Percentiles rank a stretch among this genome's conserved stretches.
These are phyloP conservation scores for Neogale vison DNA, from an alignment of 2,113 vertebrate species.

Conservation along the genomic window DNA sequence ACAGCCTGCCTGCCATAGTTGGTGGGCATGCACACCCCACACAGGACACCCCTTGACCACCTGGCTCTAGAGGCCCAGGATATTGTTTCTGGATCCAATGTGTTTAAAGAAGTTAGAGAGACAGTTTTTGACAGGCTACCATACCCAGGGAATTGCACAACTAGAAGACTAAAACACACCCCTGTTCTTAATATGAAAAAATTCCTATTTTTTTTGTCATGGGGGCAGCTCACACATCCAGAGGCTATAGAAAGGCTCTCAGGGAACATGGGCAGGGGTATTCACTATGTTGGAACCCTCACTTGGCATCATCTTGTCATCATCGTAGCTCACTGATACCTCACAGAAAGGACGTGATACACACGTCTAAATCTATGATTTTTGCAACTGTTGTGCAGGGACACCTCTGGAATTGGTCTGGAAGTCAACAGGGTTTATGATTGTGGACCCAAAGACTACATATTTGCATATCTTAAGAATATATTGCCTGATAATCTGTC, in stretches of 20 bases:
- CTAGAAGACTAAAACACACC: not conserved
- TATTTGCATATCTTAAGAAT: not conserved
- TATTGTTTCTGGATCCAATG: not conserved
- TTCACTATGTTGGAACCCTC: not conserved
- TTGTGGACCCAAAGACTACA: not conserved
- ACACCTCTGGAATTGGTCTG: not conserved
- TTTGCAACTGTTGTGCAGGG: not conserved
- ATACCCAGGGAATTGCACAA: not conserved
- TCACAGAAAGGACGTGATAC: not conserved
- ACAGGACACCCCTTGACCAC: not conserved
- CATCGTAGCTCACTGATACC: not conserved
- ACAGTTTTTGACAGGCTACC: not conserved
- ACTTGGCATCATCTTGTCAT: not conserved
- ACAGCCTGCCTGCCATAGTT: not conserved
- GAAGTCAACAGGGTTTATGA: not conserved
- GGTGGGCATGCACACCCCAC: not conserved
- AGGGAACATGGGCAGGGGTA: not conserved
- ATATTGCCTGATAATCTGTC: not conserved
- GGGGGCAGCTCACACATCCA: not conserved
- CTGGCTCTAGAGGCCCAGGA: not conserved
- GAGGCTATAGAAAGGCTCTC: not conserved
- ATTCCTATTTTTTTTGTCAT: not conserved
- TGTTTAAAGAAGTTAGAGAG: not conserved
- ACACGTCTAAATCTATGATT: not conserved
- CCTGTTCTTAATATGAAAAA: not conserved